Conservation (phyloP, 2,797 vertebrate species). For the Girardinus metallicus region DNA sequence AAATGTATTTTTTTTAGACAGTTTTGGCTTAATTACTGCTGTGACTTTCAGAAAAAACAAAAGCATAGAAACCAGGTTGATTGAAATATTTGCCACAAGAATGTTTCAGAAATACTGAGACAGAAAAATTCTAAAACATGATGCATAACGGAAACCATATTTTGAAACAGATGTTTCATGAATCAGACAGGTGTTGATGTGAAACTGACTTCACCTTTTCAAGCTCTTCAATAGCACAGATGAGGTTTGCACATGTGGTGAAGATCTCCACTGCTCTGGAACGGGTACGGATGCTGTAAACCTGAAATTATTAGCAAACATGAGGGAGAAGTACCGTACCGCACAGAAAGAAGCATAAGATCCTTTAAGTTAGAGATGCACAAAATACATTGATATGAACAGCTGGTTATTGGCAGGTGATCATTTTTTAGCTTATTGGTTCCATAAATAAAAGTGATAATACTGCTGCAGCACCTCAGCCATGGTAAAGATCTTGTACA, state of each 20-base stretch:
- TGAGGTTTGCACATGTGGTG: slow-evolving; percentile 98
- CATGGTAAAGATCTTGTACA: slow-evolving; percentile 99
- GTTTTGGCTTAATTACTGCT: no score
- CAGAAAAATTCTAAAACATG: neutral
- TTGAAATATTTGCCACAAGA: neutral
- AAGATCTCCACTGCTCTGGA: slow-evolving; percentile 98
- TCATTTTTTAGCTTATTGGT: neutral
- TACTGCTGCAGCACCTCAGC: slow-evolving; percentile 85
- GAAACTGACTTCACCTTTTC: slow-evolving; percentile 85
- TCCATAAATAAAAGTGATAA: neutral
- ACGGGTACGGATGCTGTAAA: slow-evolving; percentile 96
- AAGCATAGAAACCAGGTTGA: neutral
- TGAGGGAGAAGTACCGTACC: accelerated
- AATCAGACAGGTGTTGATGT: neutral
- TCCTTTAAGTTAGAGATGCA: neutral
- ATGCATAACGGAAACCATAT: neutral
- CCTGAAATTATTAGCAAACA: slow-evolving; percentile 69
- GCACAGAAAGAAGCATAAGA: neutral
- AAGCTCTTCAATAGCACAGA: slow-evolving; percentile 96
- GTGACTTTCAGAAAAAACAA: neutral
- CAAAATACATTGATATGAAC: neutral
- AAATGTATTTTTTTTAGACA: no score
- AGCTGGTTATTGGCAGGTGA: neutral
- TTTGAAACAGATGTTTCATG: neutral
- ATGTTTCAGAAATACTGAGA: neutral